A percentile compares a stretch with the other conserved stretches of the same genome.
These are phyloP conservation scores for Oeneis ivallda DNA, from an alignment of 2,888 invertebrate species.

Conservation along the genomic window DNA sequence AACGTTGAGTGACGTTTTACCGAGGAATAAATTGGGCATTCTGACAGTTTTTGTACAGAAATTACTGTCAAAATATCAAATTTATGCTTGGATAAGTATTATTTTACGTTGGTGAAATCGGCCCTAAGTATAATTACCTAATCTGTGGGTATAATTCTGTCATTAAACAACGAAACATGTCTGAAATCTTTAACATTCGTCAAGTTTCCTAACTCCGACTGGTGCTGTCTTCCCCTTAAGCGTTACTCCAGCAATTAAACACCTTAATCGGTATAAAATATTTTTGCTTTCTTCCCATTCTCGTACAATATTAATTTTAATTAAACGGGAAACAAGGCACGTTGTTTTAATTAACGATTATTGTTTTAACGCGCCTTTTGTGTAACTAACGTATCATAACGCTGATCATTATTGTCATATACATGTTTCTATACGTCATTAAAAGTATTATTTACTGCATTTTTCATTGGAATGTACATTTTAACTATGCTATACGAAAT, in stretches of 20 bases:
- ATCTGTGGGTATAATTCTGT: no score
- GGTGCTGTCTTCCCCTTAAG: constrained; percentile 26
- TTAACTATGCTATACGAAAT: no score
- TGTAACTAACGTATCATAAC: constrained; percentile 21
- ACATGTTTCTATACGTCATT: background rate
- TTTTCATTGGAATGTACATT: no score
- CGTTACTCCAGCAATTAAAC: constrained; percentile 41
- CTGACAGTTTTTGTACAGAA: no score
- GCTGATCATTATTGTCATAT: constrained; percentile 1
- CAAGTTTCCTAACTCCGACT: background rate
- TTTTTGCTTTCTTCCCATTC: constrained; percentile 42
- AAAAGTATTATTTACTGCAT: constrained; percentile 1
- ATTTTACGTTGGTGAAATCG: no score
- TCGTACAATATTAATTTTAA: constrained; percentile 48
- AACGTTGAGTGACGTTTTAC: no score
- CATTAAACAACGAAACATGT: no score
- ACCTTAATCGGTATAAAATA: constrained; percentile 48
- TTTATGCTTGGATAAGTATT: no score
- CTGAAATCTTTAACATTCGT: no score
- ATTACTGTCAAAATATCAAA: no score
- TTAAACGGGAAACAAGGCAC: constrained; percentile 42
- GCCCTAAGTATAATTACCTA: no score
- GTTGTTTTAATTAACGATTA: constrained; percentile 36
- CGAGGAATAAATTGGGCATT: no score
- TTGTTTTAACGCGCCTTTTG: constrained; percentile 21